Evolutionary conservation across 2,888 invertebrate genomes (phyloP).

Genomic region (Cosmopolites sordidus): DNA sequence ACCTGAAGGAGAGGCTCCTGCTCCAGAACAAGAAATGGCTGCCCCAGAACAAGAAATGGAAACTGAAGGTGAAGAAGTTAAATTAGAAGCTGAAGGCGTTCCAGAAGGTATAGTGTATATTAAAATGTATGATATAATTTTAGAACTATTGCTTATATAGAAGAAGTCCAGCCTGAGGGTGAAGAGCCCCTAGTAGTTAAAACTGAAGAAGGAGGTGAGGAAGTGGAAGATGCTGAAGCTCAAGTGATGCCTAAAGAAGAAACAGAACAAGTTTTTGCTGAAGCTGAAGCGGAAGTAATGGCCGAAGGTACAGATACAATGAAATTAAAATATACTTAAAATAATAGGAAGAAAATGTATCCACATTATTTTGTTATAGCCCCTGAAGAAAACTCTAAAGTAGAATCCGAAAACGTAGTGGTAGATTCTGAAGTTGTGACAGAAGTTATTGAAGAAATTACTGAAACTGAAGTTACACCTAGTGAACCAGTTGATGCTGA

Average conservation of each 20-base stretch:
- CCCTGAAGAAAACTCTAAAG: too few species aligned
- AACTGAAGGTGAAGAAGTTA: constrained; percentile 10
- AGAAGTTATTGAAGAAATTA: constrained; percentile 3
- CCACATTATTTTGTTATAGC: too few species aligned
- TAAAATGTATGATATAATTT: too few species aligned
- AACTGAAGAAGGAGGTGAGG: constrained; percentile 23
- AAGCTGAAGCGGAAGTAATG: background rate
- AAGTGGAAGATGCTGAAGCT: constrained; percentile 17
- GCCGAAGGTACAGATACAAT: too few species aligned
- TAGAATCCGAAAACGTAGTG: constrained; percentile 2
- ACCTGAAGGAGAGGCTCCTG: background rate
- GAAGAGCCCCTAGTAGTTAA: too few species aligned
- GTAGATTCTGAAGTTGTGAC: background rate
- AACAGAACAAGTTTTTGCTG: background rate
- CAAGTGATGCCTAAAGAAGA: background rate
- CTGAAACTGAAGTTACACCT: constrained; percentile 5
- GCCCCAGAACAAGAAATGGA: constrained; percentile 1
- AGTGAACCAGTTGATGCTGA: background rate
- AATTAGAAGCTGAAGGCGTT: background rate
- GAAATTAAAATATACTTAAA: too few species aligned
- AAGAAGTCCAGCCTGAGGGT: constrained; percentile 1
- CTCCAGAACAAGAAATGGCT: background rate
- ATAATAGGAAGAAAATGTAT: too few species aligned
- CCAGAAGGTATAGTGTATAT: background rate
- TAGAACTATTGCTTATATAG: too few species aligned